phyloP scores from a whole-genome alignment of 1,140 invertebrate genomes.

The Pseudoatta argentina region DNA sequence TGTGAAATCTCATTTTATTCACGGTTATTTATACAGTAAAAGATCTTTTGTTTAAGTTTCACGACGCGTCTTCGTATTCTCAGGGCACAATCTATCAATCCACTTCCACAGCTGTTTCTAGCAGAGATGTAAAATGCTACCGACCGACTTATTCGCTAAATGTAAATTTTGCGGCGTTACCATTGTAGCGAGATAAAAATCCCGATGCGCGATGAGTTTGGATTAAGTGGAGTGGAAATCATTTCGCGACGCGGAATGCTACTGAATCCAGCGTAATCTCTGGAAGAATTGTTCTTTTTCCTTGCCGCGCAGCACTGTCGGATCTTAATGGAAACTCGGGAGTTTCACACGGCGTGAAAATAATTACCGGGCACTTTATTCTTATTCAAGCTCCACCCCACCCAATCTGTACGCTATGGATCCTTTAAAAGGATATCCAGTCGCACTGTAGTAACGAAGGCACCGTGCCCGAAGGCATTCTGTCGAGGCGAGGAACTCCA shows the following conservation, averaged over 20 bases:
- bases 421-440: slow-evolving; percentile 43
- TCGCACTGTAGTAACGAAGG: slow-evolving; percentile 51
- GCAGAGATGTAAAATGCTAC: slow-evolving; percentile 5
- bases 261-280: slow-evolving; percentile 57
- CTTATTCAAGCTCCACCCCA: slow-evolving; percentile 27
- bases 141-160: slow-evolving; percentile 12
- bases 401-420: background rate
- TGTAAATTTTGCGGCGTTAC: slow-evolving; percentile 27
- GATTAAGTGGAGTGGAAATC: slow-evolving; percentile 62
- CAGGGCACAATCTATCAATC: background rate
- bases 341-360: slow-evolving; percentile 62
- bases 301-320: background rate
- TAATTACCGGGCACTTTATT: slow-evolving; percentile 71
- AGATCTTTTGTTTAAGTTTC: background rate
- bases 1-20: background rate
- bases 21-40: background rate
- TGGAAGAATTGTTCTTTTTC: slow-evolving; percentile 48
- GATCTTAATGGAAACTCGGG: slow-evolving; percentile 54
- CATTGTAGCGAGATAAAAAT: slow-evolving; percentile 39
- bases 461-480: slow-evolving; percentile 46
- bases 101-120: slow-evolving; percentile 19
- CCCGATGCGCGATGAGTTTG: slow-evolving; percentile 51
- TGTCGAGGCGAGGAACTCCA: background rate
- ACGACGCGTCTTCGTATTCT: background rate
- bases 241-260: slow-evolving; percentile 55